Evolutionary conservation across 2,113 vertebrate species (phyloP).

Genomic region (Grus americana): DNA sequence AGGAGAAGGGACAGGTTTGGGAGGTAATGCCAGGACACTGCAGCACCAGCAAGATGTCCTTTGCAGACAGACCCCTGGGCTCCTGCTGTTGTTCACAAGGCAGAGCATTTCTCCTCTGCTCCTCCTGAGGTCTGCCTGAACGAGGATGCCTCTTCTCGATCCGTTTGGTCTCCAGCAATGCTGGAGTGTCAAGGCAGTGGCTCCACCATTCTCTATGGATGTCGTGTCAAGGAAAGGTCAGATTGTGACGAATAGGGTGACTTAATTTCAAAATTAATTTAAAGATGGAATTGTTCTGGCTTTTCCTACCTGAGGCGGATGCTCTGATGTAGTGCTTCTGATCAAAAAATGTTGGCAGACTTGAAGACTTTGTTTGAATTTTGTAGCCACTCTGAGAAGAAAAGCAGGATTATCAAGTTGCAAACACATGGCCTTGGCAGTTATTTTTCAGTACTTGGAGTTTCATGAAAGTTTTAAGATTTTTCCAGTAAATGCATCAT

Average conservation of each 20-base stretch:
- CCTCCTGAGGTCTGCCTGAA: neutral
- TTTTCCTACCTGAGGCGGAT: neutral
- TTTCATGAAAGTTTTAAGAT: neutral
- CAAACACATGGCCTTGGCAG: neutral
- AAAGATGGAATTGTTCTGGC: neutral
- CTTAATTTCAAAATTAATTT: neutral
- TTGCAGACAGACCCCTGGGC: neutral
- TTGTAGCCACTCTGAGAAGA: neutral
- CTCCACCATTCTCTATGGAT: neutral
- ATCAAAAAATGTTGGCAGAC: neutral
- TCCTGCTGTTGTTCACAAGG: neutral
- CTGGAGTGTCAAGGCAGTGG: neutral
- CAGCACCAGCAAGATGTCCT: neutral
- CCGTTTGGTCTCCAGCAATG: neutral
- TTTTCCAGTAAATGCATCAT: neutral
- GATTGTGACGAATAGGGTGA: neutral
- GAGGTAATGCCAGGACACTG: neutral
- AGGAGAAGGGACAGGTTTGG: neutral
- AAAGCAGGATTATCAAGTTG: neutral
- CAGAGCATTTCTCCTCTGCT: neutral
- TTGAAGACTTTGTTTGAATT: neutral
- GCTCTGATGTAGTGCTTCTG: neutral
- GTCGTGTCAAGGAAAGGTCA: neutral
- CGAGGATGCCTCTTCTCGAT: neutral
- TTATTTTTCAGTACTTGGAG: neutral